Percentiles rank a stretch among this genome's conserved stretches.
phyloP scores from a whole-genome alignment of 2,113 vertebrate species.

The Eurypyga helias region DNA sequence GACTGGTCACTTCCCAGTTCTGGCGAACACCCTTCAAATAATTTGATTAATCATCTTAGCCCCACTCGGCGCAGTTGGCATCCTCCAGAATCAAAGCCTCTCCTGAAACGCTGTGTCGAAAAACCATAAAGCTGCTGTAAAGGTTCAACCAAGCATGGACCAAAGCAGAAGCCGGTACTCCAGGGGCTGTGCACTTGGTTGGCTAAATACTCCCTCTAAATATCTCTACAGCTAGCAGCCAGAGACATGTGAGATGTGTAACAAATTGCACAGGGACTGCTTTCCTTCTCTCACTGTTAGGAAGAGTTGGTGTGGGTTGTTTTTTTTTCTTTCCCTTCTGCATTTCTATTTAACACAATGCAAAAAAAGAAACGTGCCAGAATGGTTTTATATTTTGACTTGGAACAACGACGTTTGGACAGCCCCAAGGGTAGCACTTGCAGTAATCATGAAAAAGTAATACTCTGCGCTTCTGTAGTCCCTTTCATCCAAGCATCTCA shows the following conservation, averaged over 20 bases:
- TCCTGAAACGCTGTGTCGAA: neutral
- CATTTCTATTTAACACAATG: slow-evolving; percentile 11
- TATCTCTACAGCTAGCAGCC: slow-evolving; percentile 33
- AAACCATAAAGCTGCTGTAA: slow-evolving; percentile 30
- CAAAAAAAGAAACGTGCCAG: slow-evolving; percentile 6
- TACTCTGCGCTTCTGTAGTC: slow-evolving; percentile 12
- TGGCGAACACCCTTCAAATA: slow-evolving; percentile 30
- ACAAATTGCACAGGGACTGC: slow-evolving; percentile 54
- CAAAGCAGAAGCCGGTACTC: neutral
- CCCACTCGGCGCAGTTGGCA: slow-evolving; percentile 13
- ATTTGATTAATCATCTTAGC: slow-evolving; percentile 62
- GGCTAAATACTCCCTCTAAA: slow-evolving; percentile 34
- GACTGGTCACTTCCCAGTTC: slow-evolving; percentile 49
- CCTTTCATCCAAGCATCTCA: slow-evolving; percentile 26
- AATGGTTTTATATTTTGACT: slow-evolving; percentile 21
- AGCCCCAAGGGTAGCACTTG: slow-evolving; percentile 19
- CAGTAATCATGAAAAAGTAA: slow-evolving; percentile 57
- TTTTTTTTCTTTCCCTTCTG: neutral
- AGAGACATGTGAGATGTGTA: slow-evolving; percentile 49
- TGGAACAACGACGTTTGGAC: slow-evolving; percentile 41
- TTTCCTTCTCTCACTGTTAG: slow-evolving; percentile 8
- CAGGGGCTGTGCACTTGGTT: slow-evolving; percentile 32
- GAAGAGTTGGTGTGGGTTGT: neutral
- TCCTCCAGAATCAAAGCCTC: slow-evolving; percentile 22
- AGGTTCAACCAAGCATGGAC: slow-evolving; percentile 57